Evolutionary conservation across 2,113 vertebrate species (phyloP).

Genomic region (Saiga tatarica): DNA sequence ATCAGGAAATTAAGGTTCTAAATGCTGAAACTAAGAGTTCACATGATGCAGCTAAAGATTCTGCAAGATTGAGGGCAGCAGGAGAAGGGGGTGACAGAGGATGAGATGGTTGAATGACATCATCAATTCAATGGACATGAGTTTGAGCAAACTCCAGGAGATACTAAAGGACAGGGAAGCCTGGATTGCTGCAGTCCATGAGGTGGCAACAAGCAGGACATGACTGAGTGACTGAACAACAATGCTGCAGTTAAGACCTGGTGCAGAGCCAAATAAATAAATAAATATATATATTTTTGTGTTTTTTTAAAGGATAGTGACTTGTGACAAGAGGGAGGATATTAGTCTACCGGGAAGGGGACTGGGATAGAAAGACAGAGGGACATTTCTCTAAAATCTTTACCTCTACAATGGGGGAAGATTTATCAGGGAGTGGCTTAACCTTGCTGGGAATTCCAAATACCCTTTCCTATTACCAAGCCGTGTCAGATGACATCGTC

Average conservation of each 20-base stretch:
- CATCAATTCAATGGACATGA: neutral
- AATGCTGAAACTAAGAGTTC: neutral
- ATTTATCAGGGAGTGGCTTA: neutral
- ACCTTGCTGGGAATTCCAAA: neutral
- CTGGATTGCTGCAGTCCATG: neutral
- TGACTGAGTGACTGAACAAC: neutral
- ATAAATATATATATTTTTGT: neutral
- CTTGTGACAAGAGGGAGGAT: neutral
- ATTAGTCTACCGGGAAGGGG: neutral
- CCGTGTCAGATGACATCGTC: neutral
- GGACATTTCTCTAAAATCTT: neutral
- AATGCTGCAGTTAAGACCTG: neutral
- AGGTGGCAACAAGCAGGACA: neutral
- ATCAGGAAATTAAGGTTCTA: neutral
- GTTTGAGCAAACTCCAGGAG: neutral
- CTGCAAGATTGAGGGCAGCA: neutral
- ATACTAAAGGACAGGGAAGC: neutral
- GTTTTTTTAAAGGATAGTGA: neutral
- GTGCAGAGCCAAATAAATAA: neutral
- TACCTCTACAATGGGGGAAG: too few relatives aligned
- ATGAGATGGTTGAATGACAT: neutral
- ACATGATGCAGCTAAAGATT: neutral
- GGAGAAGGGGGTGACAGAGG: neutral
- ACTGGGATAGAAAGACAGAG: neutral
- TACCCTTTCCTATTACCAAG: neutral